Conservation (phyloP, 2,888 invertebrate species). For the Hipparchia semele region DNA sequence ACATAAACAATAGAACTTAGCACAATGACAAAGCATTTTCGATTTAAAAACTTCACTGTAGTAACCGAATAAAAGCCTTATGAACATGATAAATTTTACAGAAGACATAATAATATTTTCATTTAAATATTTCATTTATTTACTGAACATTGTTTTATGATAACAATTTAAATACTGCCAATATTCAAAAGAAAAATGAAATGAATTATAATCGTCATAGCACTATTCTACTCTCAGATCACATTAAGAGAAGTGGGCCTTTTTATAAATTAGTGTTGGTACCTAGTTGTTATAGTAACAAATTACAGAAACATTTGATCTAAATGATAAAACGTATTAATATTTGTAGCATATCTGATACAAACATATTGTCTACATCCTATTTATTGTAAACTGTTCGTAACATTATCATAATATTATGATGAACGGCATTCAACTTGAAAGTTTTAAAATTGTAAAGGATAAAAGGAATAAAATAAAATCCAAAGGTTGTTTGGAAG, state of each 20-base stretch:
- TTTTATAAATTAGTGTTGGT: background rate
- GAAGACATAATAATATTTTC: background rate
- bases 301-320: background rate
- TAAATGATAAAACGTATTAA: background rate
- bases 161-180: background rate
- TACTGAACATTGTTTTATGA: background rate
- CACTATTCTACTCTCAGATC: background rate
- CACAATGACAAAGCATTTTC: background rate
- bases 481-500: too few species aligned
- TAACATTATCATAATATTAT: too few species aligned
- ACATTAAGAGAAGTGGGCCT: background rate
- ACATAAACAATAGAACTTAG: background rate
- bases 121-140: background rate
- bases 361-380: too few species aligned
- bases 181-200: background rate
- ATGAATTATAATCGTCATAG: background rate
- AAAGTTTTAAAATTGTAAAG: too few species aligned
- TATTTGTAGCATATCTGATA: too few species aligned
- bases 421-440: too few species aligned
- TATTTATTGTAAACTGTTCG: too few species aligned
- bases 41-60: slow-evolving; percentile 1
- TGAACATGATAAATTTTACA: background rate
- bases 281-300: background rate
- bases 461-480: too few species aligned
- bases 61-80: slow-evolving; percentile 3